Conservation (phyloP, 2,888 invertebrate genomes). For the Leucozona laternaria region DNA sequence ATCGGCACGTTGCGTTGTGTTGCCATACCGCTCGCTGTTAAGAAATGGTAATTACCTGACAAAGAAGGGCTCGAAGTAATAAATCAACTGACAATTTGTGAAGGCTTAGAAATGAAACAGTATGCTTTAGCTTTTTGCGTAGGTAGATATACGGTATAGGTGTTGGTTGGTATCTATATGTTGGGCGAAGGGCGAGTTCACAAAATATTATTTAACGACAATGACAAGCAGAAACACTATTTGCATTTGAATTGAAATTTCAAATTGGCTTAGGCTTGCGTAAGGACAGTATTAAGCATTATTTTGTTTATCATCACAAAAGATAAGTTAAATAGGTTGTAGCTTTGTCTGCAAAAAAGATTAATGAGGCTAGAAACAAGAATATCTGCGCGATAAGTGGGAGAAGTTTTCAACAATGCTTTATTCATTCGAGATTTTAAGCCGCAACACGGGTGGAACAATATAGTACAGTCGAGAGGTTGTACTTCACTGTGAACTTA, state of each 20-base stretch:
- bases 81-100: constrained; percentile 66
- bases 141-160: too few relatives aligned
- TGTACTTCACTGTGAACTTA: too few relatives aligned
- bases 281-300: constrained; percentile 10
- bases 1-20: background rate
- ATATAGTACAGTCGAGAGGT: too few relatives aligned
- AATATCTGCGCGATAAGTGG: background rate
- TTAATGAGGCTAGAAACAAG: background rate
- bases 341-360: constrained; percentile 20
- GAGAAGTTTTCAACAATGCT: background rate
- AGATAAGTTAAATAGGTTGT: constrained; percentile 26
- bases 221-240: constrained; percentile 40
- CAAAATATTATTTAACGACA: constrained; percentile 33
- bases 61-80: constrained; percentile 62
- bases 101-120: constrained; percentile 42
- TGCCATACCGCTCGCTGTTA: background rate
- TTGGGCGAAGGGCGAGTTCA: background rate
- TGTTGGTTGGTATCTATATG: background rate
- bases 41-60: constrained; percentile 67
- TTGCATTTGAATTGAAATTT: constrained; percentile 43
- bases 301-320: constrained; percentile 27
- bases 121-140: constrained; percentile 7
- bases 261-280: constrained; percentile 2
- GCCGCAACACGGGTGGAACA: too few relatives aligned
- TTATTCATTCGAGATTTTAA: background rate